A percentile compares a stretch with the other conserved stretches of the same genome.
These are phyloP conservation scores for Seriola rivoliana DNA, from an alignment of 2,113 vertebrate species.

Conservation along the genomic window DNA sequence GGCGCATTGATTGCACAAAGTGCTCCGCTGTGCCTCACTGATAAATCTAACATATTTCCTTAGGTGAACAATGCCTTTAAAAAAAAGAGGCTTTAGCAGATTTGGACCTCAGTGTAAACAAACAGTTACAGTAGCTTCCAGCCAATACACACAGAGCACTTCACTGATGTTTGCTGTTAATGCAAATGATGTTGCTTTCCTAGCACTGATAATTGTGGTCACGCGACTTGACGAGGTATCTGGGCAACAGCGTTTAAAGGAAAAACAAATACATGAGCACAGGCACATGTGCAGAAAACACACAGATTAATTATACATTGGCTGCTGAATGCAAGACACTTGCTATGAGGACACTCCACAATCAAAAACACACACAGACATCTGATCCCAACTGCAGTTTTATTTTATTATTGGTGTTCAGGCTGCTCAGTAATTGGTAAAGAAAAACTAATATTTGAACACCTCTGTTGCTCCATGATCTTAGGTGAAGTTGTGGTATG, in stretches of 20 bases:
- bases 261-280: background rate
- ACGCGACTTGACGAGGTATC: background rate
- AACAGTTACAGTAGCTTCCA: conserved; percentile 6
- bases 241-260: background rate
- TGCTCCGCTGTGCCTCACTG: background rate
- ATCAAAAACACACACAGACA: background rate
- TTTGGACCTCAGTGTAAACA: conserved; percentile 8
- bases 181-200: background rate
- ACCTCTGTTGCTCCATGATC: background rate
- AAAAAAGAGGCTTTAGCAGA: background rate
- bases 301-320: background rate
- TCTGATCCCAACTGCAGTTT: background rate
- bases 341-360: background rate
- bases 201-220: conserved; percentile 6
- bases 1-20: background rate
- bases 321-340: background rate
- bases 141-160: background rate
- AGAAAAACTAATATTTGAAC: background rate
- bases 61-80: background rate
- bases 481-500: background rate
- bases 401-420: too few relatives aligned
- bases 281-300: background rate
- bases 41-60: conserved; percentile 27
- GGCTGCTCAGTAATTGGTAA: background rate
- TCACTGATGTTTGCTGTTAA: background rate